A percentile compares a stretch with the other conserved stretches of the same genome.
Evolutionary conservation across 2,888 invertebrate species (phyloP).

Genomic region (Eristalis arbustorum): DNA sequence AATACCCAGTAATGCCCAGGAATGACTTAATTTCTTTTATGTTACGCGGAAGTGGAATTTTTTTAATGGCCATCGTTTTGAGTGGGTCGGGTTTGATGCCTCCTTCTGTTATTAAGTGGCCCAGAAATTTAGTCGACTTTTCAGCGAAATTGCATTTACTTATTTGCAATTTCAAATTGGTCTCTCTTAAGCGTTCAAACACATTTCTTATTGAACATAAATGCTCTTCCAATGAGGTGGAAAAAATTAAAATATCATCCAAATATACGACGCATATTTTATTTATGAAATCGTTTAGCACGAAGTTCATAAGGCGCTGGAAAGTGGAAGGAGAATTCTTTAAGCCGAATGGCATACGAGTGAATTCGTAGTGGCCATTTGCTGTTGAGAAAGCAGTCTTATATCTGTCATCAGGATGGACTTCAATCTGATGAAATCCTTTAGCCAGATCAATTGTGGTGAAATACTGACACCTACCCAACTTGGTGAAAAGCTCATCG

Average conservation of each 20-base stretch:
- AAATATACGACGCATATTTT: slow-evolving; percentile 73
- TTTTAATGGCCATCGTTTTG: slow-evolving; percentile 67
- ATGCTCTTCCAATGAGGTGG: slow-evolving; percentile 32
- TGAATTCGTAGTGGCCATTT: slow-evolving; percentile 63
- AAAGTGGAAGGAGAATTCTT: slow-evolving; percentile 62
- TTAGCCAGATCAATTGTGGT: no score
- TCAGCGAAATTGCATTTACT: slow-evolving; percentile 19
- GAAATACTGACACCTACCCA: slow-evolving; percentile 72
- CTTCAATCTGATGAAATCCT: no score
- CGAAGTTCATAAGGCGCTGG: slow-evolving; percentile 72
- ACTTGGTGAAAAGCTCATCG: slow-evolving; percentile 72
- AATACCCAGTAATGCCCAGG: slow-evolving; percentile 69
- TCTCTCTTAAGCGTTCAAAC: slow-evolving; percentile 13
- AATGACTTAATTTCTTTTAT: slow-evolving; percentile 72
- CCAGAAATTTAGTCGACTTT: slow-evolving; percentile 20
- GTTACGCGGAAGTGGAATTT: slow-evolving; percentile 67
- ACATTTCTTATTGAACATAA: slow-evolving; percentile 2
- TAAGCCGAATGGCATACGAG: slow-evolving; percentile 71
- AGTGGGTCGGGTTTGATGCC: slow-evolving; percentile 71
- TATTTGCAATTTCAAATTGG: slow-evolving; percentile 64
- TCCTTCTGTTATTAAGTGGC: slow-evolving; percentile 30
- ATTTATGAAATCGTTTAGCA: slow-evolving; percentile 70
- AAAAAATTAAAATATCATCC: slow-evolving; percentile 73
- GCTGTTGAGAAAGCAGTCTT: no score
- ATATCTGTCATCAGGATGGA: no score